These are phyloP conservation scores for Rhabdornis inornatus DNA, from an alignment of 2,113 vertebrate species.

Conservation along the genomic window DNA sequence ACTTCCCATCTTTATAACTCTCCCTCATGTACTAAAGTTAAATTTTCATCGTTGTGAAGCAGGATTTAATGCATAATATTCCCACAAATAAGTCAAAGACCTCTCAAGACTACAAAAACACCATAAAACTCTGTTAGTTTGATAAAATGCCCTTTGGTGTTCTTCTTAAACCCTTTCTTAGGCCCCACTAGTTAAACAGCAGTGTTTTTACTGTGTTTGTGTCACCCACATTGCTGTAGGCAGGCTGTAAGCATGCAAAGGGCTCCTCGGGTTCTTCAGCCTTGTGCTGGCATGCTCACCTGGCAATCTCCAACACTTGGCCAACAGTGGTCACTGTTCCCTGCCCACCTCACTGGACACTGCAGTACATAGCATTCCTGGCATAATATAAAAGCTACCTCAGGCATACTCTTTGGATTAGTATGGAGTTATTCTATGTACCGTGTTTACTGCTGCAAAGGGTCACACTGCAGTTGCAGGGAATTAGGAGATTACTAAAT, in stretches of 20 bases:
- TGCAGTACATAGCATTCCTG: not conserved
- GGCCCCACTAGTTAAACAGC: not conserved
- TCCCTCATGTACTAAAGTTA: not conserved
- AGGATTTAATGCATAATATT: not conserved
- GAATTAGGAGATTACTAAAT: not conserved
- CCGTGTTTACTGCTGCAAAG: not conserved
- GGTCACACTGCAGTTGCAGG: not conserved
- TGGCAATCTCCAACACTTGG: rapidly evolving
- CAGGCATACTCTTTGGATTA: not conserved
- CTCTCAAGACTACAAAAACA: not conserved
- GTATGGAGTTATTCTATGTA: not conserved
- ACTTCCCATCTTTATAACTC: not conserved
- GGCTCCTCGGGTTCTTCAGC: not conserved
- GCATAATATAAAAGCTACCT: not conserved
- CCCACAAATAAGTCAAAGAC: not conserved
- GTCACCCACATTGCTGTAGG: rapidly evolving
- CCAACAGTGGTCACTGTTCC: rapidly evolving
- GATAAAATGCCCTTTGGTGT: not conserved
- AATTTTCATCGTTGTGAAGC: not conserved
- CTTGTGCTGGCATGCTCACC: not conserved
- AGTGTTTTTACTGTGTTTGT: not conserved
- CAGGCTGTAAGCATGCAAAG: not conserved
- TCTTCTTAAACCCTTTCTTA: not conserved
- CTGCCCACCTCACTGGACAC: not conserved
- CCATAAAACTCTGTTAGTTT: not conserved